Evolutionary conservation across 35 echinoderm and acorn worm genomes (phyloP), one percentile per base, ranked within the genome.

Genomic region (Ophiothrix spiculata): DNA sequence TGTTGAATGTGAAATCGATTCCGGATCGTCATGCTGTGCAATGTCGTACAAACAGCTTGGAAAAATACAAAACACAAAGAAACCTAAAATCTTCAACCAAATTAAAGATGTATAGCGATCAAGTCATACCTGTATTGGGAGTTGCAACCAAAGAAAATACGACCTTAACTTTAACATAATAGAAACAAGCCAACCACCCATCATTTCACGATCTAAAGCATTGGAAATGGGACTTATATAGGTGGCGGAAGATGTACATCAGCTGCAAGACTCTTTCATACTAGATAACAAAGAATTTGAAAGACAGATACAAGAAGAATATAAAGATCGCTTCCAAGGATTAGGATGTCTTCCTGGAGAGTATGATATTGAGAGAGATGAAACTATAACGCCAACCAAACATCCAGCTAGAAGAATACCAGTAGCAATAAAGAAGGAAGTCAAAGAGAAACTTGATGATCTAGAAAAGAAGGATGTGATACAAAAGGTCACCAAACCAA

Each of bases 331-430:
- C 16, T 91, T 85, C 35, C 35, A 91, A 33, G 89, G 89, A 0
- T 40, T 91, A 14, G 89, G 81, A 25, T 91, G 89, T 41, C 49
- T 91, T 2, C 89, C 89, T 35, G 89, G 89, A 25, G 82, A 85
- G 78, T 85, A 91, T 83, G 74, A 80, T 32, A 75, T 91, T 17
- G 42, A 37, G 42, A 79, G 77, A 38, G 81, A 91, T 39, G n/a
- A 74, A 33, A 85, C 38, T 23, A 54, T 79, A 12, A 40, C 42
- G 34, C 89, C 89, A 78, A 81, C 84, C 17, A 85, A 91, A 34
- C 89, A 91, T 84, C 29, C 56, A 35, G 81, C 81, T 36, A 6
- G 56, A 1, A 10, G 56, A 84, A 32, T 84, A 31, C 81, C 81
- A 60, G 32, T 84, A 3, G 1, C 45, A 34, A 34, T 84, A 4